Base-by-base conservation (phyloP, 1,140 invertebrate genomes). In the Heliothis subflexa region DNA sequence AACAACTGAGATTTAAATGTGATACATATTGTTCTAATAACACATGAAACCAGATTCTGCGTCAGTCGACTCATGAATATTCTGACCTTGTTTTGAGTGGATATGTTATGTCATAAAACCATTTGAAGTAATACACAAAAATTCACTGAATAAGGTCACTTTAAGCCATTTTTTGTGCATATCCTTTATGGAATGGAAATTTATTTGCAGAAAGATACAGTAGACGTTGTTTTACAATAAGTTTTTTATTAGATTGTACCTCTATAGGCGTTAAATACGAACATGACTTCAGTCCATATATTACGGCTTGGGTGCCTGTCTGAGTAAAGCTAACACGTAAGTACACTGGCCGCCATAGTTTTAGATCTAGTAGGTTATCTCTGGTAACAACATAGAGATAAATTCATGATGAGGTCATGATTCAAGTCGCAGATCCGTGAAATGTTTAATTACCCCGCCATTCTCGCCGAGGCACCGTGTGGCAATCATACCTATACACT, bases 21-120 rank as follows among this genome's bases (percentile, higher is more conserved):
- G 52, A 77, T 77, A 77, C 74, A 77, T 68, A 77, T 77, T 77
- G 74, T 77, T 66, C 52, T 77, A 68, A 68, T 28, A 68, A 68
- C 75, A 77, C 75, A 77, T 77, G 61, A 64, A 77, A 68, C 64
- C 59, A 68, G 73, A 62, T 75, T 75, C 73, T 75, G 73, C 73
- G 59, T 64, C 72, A 75, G 21, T 11, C 59, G 47, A 52, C 49
- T 64, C 47, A 50, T 64, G 73, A 64, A 75, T 75, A 75, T 59
- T 75, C 21, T 64, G 40, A 75, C 59, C 73, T 75, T 64, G 73
- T 75, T 73, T 62, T 75, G 59, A 75, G 73, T 64, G 73, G 73
- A 59, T 50, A 59, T 64, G 47, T 64, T 61, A 64, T 75, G 59
- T 75, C 73, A 64, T 75, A 62, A 64, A 75, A 64, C 14, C n/a